These are phyloP conservation scores for Drosophila serrata DNA, from an alignment of 1,140 invertebrate species.

Conservation along the genomic window DNA sequence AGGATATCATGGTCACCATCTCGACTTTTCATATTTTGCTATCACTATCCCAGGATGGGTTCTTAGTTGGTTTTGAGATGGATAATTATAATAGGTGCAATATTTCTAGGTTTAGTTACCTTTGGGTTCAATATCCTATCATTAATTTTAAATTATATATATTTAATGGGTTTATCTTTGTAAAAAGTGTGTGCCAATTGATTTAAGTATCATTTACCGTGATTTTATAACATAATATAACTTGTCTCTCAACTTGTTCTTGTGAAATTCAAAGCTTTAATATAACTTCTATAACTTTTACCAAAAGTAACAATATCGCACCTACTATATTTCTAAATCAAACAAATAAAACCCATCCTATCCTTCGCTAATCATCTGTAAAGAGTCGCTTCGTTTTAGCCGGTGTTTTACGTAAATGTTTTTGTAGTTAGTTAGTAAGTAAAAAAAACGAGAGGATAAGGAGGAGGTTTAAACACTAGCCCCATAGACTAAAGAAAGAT, in stretches of 20 bases:
- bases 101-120: not conserved
- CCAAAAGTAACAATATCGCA: not conserved
- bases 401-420: slow-evolving; percentile 39
- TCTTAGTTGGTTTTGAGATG: not conserved
- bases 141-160: not conserved
- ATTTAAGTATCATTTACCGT: not conserved
- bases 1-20: slow-evolving; percentile 7
- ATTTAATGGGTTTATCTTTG: not conserved
- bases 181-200: not conserved
- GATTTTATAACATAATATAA: no score
- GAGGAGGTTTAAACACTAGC: slow-evolving; percentile 55
- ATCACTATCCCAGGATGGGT: slow-evolving; percentile 14
- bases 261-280: not conserved
- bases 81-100: not conserved
- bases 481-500: slow-evolving; percentile 73
- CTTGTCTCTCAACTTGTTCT: not conserved
- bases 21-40: slow-evolving; percentile 1
- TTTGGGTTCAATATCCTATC: not conserved
- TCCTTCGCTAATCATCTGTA: slow-evolving; percentile 34
- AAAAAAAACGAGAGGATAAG: slow-evolving; percentile 6
- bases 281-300: not conserved
- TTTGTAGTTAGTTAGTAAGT: slow-evolving; percentile 47
- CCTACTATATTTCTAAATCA: not conserved
- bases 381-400: slow-evolving; percentile 35
- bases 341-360: not conserved